Evolutionary conservation across 2,113 vertebrate species (phyloP).

Genomic region (Petaurus breviceps): DNA sequence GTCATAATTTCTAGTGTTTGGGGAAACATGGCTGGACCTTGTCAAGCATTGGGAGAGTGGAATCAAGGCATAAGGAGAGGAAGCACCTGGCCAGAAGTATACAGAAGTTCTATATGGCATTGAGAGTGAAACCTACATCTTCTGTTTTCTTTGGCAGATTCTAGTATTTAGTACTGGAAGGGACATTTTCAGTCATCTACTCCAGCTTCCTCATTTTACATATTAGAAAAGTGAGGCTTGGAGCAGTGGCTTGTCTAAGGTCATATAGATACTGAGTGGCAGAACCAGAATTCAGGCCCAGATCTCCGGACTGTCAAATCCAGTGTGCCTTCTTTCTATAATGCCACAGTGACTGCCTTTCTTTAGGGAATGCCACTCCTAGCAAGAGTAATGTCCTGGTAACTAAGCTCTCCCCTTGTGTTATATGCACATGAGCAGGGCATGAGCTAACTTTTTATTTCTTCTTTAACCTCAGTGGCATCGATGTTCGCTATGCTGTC

Average conservation of each 20-base stretch:
- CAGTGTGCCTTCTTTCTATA: background rate
- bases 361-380: background rate
- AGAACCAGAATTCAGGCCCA: background rate
- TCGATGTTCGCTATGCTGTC: conserved; percentile 90
- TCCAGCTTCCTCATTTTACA: background rate
- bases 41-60: background rate
- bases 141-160: background rate
- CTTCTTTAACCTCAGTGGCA: conserved; percentile 75
- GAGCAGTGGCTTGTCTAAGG: background rate
- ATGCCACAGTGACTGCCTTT: background rate
- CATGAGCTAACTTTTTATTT: conserved; percentile 51
- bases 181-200: background rate
- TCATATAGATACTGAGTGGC: background rate
- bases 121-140: background rate
- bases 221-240: background rate
- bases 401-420: background rate
- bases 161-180: background rate
- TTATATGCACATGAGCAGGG: background rate
- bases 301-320: background rate
- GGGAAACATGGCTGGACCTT: background rate
- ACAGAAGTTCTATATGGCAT: background rate
- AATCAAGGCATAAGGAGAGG: background rate
- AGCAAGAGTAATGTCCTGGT: background rate
- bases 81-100: background rate
- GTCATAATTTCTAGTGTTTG: background rate